Evolutionary conservation across 2,888 invertebrate species (phyloP).

Genomic region (Patella caerulea): DNA sequence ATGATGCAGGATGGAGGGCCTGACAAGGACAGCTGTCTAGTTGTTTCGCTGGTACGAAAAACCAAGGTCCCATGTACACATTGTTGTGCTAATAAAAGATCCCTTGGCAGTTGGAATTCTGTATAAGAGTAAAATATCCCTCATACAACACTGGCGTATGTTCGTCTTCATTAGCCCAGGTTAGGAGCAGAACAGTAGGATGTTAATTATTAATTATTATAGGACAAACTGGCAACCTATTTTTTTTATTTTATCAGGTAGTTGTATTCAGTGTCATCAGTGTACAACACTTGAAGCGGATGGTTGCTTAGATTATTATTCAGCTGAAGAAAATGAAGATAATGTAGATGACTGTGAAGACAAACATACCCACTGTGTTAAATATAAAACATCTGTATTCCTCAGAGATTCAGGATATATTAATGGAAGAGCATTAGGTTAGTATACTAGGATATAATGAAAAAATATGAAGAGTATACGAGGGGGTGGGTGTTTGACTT

Average conservation of each 20-base stretch:
- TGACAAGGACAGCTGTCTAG: no score
- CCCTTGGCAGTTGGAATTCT: no score
- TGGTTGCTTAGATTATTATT: constrained; percentile 48
- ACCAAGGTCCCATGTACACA: no score
- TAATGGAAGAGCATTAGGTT: constrained; percentile 55
- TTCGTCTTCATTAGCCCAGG: no score
- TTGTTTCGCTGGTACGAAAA: no score
- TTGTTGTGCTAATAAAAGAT: no score
- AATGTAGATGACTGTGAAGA: constrained; percentile 50
- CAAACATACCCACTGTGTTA: constrained; percentile 51
- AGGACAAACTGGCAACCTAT: no score
- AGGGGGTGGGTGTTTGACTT: not conserved
- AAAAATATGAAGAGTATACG: not conserved
- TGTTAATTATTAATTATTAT: no score
- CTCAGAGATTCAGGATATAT: constrained; percentile 58
- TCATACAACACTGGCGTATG: no score
- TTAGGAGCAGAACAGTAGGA: no score
- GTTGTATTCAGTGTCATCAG: constrained; percentile 48
- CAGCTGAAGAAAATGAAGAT: constrained; percentile 29
- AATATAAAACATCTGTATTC: constrained; percentile 47
- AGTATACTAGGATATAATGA: constrained; percentile 8
- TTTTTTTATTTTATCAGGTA: constrained; percentile 27
- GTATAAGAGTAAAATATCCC: no score
- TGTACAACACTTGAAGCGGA: constrained; percentile 51
- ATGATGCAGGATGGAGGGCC: no score